phyloP scores from a whole-genome alignment of 2,113 vertebrate species.

The Euleptes europaea region DNA sequence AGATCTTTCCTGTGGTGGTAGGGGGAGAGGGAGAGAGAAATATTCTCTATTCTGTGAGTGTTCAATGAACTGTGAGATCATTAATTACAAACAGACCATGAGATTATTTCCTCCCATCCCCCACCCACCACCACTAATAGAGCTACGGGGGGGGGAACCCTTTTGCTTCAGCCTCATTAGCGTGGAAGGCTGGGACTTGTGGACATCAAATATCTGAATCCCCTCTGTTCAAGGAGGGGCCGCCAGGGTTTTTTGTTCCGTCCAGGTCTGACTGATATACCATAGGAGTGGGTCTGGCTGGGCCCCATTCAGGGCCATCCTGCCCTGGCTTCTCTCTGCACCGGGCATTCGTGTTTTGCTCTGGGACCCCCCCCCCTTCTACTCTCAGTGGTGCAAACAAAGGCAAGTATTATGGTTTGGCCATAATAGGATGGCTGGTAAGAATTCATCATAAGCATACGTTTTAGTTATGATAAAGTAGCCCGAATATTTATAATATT shows the following conservation, averaged over 20 bases:
- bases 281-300: no score
- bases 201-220: background rate
- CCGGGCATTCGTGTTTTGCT: no score
- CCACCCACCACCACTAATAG: background rate
- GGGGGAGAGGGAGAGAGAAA: conserved; percentile 2
- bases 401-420: no score
- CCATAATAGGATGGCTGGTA: no score
- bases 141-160: background rate
- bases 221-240: background rate
- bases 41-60: background rate
- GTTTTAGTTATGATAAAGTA: no score
- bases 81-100: background rate
- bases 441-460: no score
- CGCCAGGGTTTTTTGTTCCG: background rate
- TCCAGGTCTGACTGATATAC: background rate
- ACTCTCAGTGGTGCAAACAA: no score
- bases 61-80: background rate
- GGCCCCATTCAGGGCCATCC: no score
- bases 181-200: background rate
- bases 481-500: no score
- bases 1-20: conserved; percentile 10
- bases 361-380: no score
- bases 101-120: background rate
- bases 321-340: no score
- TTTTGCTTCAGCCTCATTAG: background rate